These are phyloP conservation scores for Alces alces DNA, from an alignment of 2,113 vertebrate species.

Conservation along the genomic window DNA sequence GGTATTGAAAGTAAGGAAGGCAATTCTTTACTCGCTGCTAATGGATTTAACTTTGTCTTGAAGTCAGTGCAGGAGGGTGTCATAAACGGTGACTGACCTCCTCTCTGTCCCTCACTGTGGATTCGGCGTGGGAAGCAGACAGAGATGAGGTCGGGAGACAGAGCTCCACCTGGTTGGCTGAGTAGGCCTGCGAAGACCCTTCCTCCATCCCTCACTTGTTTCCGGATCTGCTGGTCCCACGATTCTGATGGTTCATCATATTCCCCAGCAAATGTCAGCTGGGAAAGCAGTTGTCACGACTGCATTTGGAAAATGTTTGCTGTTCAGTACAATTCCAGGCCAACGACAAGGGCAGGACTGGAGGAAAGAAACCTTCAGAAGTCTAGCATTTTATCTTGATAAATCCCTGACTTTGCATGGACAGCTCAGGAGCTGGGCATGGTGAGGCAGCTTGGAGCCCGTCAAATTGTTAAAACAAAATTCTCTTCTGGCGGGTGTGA, in stretches of 20 bases:
- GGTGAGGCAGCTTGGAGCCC: background rate
- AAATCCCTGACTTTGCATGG: background rate
- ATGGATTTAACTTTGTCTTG: background rate
- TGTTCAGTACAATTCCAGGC: background rate
- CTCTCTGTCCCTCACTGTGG: background rate
- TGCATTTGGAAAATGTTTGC: background rate
- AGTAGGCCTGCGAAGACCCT: background rate
- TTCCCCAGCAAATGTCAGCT: background rate
- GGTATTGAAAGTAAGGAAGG: background rate
- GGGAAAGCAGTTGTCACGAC: background rate
- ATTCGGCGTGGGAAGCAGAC: background rate
- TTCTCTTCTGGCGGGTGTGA: background rate
- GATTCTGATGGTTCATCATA: background rate
- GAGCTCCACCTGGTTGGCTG: background rate
- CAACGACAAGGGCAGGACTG: background rate
- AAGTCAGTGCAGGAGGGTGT: background rate
- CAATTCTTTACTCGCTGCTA: background rate
- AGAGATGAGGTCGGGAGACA: background rate
- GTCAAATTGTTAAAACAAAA: background rate
- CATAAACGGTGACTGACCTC: too few relatives aligned
- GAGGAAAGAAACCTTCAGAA: background rate
- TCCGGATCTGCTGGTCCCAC: accelerated
- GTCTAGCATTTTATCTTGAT: background rate
- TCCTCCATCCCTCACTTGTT: background rate
- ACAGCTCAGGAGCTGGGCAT: background rate